Evolutionary conservation across 2,113 vertebrate species (phyloP).

Genomic region (Dermatemys mawii): DNA sequence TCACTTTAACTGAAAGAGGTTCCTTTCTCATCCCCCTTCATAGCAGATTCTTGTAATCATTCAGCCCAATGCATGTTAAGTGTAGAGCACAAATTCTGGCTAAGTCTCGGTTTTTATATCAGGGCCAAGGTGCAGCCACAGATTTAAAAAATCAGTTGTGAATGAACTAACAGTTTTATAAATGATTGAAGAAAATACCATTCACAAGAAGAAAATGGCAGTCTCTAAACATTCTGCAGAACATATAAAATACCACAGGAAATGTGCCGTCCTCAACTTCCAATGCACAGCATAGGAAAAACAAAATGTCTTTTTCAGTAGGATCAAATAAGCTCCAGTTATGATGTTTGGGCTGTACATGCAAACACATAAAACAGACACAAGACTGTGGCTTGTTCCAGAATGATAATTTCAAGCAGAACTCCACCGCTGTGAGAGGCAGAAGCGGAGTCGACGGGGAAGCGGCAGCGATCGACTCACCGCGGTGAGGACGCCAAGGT

Average conservation of each 20-base stretch:
- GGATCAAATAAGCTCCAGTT: background rate
- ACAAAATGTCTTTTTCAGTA: background rate
- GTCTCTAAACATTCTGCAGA: background rate
- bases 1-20: too few relatives aligned
- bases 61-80: too few relatives aligned
- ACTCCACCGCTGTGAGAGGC: too few relatives aligned
- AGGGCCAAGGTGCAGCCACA: background rate
- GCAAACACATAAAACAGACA: rapidly evolving
- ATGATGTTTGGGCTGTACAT: background rate
- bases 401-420: background rate
- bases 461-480: too few relatives aligned
- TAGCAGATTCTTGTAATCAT: too few relatives aligned
- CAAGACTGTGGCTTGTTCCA: background rate
- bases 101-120: background rate
- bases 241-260: background rate
- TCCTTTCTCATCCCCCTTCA: too few relatives aligned
- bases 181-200: background rate
- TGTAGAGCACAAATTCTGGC: background rate
- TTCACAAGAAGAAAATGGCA: background rate
- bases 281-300: background rate
- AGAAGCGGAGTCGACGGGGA: too few relatives aligned
- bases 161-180: background rate
- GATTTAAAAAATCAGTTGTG: background rate
- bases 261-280: background rate
- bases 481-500: too few relatives aligned